Evolutionary conservation across 2,888 invertebrate species (phyloP).

Genomic region (Drosophila barbarae): DNA sequence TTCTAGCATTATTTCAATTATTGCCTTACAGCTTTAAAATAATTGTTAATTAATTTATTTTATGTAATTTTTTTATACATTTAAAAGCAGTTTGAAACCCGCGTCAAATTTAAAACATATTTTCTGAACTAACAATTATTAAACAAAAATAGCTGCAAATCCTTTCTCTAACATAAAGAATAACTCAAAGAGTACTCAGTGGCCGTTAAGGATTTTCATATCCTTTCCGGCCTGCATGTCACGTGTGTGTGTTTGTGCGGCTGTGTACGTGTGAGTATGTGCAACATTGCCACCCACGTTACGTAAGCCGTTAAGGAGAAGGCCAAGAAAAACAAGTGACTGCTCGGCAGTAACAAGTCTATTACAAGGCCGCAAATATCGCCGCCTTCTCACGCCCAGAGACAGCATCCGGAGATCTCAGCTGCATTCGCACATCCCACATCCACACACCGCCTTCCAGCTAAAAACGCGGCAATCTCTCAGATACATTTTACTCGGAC

Average conservation of each 20-base stretch:
- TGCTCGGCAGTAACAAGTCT: conserved; percentile 45
- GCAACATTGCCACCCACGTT: conserved; percentile 61
- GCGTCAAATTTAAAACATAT: background rate
- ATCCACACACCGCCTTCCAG: conserved; percentile 25
- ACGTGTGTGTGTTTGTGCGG: conserved; percentile 47
- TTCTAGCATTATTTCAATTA: no score
- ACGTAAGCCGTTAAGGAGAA: conserved; percentile 26
- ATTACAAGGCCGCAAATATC: conserved; percentile 50
- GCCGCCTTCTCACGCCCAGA: conserved; percentile 64
- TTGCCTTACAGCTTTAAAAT: no score
- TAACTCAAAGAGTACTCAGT: background rate
- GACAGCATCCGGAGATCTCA: conserved; percentile 11
- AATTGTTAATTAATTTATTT: no score
- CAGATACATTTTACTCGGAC: conserved; percentile 34
- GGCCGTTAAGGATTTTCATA: background rate
- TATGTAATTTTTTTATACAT: no score
- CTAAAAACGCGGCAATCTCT: conserved; percentile 56
- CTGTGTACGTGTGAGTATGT: background rate
- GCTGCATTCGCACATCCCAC: conserved; percentile 11
- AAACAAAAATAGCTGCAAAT: background rate
- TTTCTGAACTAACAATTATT: background rate
- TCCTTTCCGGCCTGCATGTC: conserved; percentile 57
- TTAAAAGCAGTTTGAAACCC: no score
- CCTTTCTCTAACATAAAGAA: background rate
- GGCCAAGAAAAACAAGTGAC: conserved; percentile 24